Percentiles rank a stretch among this genome's conserved stretches.
phyloP scores from a whole-genome alignment of 2,797 vertebrate species.

The Urocyon cinereoargenteus region DNA sequence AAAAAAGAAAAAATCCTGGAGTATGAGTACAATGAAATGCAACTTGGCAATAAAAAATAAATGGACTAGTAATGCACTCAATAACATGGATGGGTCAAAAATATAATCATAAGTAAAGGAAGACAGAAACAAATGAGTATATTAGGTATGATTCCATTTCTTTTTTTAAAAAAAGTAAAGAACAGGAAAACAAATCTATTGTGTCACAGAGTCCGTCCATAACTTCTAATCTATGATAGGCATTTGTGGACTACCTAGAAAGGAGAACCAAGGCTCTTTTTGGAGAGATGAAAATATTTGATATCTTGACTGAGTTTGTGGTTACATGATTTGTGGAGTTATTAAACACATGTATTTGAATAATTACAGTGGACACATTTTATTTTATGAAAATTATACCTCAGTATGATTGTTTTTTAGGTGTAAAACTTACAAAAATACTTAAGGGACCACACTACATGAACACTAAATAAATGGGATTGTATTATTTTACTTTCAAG shows the following conservation, averaged over 20 bases:
- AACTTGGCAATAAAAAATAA: background rate
- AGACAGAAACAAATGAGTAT: background rate
- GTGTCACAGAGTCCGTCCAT: background rate
- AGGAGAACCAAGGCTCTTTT: background rate
- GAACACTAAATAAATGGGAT: background rate
- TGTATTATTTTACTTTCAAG: background rate
- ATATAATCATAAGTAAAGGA: background rate
- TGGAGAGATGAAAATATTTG: background rate
- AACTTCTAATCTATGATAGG: background rate
- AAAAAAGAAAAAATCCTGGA: background rate
- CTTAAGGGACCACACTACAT: background rate
- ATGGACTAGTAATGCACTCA: background rate
- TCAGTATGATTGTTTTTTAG: background rate
- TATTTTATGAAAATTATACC: background rate
- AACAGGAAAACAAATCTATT: background rate
- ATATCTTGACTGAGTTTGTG: background rate
- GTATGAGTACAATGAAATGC: background rate
- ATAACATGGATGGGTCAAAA: background rate
- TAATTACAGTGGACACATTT: background rate
- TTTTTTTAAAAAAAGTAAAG: background rate
- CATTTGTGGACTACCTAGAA: background rate
- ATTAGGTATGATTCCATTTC: background rate
- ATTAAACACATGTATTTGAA: background rate
- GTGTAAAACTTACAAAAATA: background rate
- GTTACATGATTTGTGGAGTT: background rate